Evolutionary conservation across 2,888 invertebrate genomes (phyloP), one percentile per base, ranked within the genome.

Genomic region (Folsomia manolachei): DNA sequence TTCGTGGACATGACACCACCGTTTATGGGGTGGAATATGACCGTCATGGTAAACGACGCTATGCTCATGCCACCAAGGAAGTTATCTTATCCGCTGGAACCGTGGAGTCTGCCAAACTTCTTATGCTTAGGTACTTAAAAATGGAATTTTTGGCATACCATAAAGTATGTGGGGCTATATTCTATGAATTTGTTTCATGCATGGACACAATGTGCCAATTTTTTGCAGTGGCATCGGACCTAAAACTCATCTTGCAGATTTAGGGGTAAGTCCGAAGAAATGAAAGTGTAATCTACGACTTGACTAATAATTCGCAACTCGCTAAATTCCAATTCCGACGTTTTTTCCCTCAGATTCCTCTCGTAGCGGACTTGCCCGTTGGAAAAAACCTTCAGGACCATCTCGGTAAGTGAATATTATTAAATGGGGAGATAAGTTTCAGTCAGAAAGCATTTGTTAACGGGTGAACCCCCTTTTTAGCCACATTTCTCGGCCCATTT

Each of bases 21-120:
- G 77, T 75, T 19, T 77, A 72, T 65, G 77, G 77, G 2, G 71
- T 77, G 51, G 77, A 77, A 24, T 77, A 77, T 67, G 71, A 75
- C 25, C 69, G 77, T 14, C 77, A 77, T 26, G 75, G 75, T 1
- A 27, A 60, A 26, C 71, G 71, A 60, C 70, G 72, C 61, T 66
- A 62, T 52, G 77, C 75, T n/a, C 73, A 75, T 24, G 77, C 77
- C n/a, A 75, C 72, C 14, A 77, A 77, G 51, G 77, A 77, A 71
- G 73, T 77, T 1, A 71, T 77, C n/a, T 23, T 77, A 1, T 66
- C 71, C 60, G 73, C 67, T 1, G 73, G 77, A 26, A 66, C 74
- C 1, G 70, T 77, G 24, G 74, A 75, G 63, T 66, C 73, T 14
- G 72, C 77, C 18, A 75, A 77, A 52, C 65, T 77, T 4, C 63